phyloP scores from a whole-genome alignment of 1,140 invertebrate genomes.

The Formica exsecta region DNA sequence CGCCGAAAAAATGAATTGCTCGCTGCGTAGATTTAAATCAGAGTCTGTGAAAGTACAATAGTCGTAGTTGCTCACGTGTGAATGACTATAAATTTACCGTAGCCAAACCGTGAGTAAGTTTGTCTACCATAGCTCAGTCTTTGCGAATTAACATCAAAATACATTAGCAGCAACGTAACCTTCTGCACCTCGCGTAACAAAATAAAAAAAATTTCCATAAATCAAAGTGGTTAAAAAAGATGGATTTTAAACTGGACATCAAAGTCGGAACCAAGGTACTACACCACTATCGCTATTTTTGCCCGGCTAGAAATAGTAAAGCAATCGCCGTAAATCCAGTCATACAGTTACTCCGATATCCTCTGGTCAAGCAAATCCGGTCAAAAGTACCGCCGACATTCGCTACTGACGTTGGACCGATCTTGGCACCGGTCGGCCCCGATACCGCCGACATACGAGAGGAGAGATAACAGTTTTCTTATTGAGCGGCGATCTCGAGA shows the following conservation, averaged over 20 bases:
- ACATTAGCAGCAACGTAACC: background rate
- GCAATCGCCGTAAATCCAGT: slow-evolving; percentile 28
- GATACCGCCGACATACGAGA: slow-evolving; percentile 64
- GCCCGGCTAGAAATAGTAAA: background rate
- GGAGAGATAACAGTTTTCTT: slow-evolving; percentile 80
- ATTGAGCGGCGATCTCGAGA: slow-evolving; percentile 75
- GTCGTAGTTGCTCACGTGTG: slow-evolving; percentile 26
- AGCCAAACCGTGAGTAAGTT: background rate
- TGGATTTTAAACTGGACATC: background rate
- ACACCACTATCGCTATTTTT: background rate
- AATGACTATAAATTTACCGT: slow-evolving; percentile 11
- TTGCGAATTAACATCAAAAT: background rate
- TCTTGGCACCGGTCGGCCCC: slow-evolving; percentile 56
- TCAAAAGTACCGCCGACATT: slow-evolving; percentile 65
- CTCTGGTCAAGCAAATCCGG: background rate
- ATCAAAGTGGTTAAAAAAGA: background rate
- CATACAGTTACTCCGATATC: slow-evolving; percentile 5
- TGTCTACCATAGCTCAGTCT: background rate
- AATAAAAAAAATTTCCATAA: background rate
- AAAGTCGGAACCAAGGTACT: background rate
- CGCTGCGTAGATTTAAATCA: slow-evolving; percentile 64
- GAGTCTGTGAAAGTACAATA: slow-evolving; percentile 69
- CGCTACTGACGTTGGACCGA: slow-evolving; percentile 63
- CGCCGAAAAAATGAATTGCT: slow-evolving; percentile 63
- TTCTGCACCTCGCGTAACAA: background rate